Base-by-base conservation (phyloP, 2,888 invertebrate genomes). In the Dusona sp. region DNA sequence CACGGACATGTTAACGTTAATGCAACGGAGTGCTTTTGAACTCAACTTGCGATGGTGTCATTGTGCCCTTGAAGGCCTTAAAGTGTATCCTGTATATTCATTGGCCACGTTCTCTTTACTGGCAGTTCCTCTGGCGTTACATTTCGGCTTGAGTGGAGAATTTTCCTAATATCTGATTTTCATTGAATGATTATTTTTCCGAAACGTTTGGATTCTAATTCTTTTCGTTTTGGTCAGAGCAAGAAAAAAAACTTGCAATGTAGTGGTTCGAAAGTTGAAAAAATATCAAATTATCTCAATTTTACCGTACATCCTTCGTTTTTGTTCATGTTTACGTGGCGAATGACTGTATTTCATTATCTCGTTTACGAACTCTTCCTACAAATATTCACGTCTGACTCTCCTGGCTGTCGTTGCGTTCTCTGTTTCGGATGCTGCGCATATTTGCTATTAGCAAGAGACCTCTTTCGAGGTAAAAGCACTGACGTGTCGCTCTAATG, bases 401-500 rank as follows among this genome's bases (percentile, higher is more conserved):
- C 65, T 61, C 64, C 33, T n/a, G 19, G 79, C 65, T 65, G 54
- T 57, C 19, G 29, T 36, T 54, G 42, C n/a, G 42, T 51, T 75
- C 42, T 42, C 22, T 51, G 54, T 38, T n/a, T 48, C 38, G 42
- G 67, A 36, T 72, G 38, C 45, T 36, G 36, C 38, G 68, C 61
- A 48, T 54, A 54, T 70, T 84, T 70, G 36, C 84, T 61, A 67
- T 65, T 54, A 42, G 25, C 29, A 54, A 54, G 38, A 51, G 64
- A 51, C 29, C 48, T 57, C 86, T 84, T 79, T 88, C 75, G 79
- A 85, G 85, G 89, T 92, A 90, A 92, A 90, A 92, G 92, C 92
- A 88, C 91, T 89, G 89, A 89, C 92, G 89, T 92, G 92, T 92
- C 89, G 85, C 87, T 89, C 90, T 92, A 92, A 92, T 92, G 91